Percentiles rank a stretch among this genome's conserved stretches.
These are phyloP conservation scores for Eremobia ochroleuca DNA, from an alignment of 2,888 invertebrate species.

Conservation along the genomic window DNA sequence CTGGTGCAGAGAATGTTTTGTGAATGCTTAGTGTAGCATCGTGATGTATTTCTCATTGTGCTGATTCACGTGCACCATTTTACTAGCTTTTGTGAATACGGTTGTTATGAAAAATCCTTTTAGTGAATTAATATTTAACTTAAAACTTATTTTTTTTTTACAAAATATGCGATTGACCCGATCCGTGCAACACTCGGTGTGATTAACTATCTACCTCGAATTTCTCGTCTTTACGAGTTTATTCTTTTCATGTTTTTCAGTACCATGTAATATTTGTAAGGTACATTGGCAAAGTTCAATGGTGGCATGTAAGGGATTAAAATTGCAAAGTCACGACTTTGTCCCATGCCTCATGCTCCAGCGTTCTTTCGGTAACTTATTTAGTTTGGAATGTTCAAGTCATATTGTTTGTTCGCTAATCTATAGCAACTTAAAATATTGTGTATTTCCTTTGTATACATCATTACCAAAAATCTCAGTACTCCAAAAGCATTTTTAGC, in stretches of 20 bases:
- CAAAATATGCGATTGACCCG: background rate
- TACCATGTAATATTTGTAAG: background rate
- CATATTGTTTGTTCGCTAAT: constrained; percentile 37
- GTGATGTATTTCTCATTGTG: constrained; percentile 40
- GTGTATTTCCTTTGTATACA: background rate
- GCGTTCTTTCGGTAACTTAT: constrained; percentile 15
- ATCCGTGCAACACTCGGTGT: background rate
- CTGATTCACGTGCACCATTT: constrained; percentile 14
- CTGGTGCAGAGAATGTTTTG: constrained; percentile 32
- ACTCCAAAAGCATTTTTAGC: constrained; percentile 20
- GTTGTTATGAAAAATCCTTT: background rate
- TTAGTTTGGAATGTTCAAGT: constrained; percentile 24
- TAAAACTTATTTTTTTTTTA: background rate
- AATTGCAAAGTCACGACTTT: constrained; percentile 44
- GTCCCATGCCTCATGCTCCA: constrained; percentile 2
- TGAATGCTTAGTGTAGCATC: constrained; percentile 15
- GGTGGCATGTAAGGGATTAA: constrained; percentile 15
- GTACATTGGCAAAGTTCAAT: constrained; percentile 7
- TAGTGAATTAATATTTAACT: background rate
- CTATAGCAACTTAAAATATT: background rate
- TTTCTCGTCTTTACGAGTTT: background rate
- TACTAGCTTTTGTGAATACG: background rate
- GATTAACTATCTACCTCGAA: constrained; percentile 1
- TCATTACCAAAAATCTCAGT: constrained; percentile 22
- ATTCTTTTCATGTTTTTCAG: constrained; percentile 2